phyloP scores from a whole-genome alignment of 2,797 vertebrate species.

The Chelon auratus region DNA sequence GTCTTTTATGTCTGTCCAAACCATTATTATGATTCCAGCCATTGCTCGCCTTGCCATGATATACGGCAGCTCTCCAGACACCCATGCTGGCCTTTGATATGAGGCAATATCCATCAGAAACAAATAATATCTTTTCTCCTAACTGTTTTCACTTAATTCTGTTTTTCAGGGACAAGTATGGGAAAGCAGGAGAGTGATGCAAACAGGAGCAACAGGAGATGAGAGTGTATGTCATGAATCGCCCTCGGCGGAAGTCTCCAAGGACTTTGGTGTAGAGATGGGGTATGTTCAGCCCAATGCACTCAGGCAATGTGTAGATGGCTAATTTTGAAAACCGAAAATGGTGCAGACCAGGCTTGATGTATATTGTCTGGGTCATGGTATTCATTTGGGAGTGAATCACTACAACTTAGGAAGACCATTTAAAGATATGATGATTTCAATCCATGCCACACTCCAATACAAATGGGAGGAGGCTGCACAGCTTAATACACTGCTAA shows the following conservation, averaged over 20 bases:
- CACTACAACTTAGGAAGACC: not conserved
- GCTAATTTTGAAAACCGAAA: slow-evolving; percentile 32
- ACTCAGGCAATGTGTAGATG: not conserved
- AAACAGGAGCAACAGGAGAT: slow-evolving; percentile 53
- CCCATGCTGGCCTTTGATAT: slow-evolving; percentile 58
- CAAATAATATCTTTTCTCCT: slow-evolving; percentile 50
- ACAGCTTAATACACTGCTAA: no score
- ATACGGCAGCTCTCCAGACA: slow-evolving; percentile 14
- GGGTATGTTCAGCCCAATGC: not conserved
- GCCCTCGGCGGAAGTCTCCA: slow-evolving; percentile 40
- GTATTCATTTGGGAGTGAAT: not conserved
- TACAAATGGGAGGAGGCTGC: no score
- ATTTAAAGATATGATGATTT: not conserved
- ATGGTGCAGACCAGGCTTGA: not conserved
- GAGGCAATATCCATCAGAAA: slow-evolving; percentile 64
- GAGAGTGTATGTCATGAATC: slow-evolving; percentile 42
- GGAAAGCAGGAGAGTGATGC: slow-evolving; percentile 57
- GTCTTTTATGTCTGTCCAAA: slow-evolving; percentile 16
- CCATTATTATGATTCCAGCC: slow-evolving; percentile 22
- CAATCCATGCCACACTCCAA: not conserved
- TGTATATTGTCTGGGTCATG: not conserved
- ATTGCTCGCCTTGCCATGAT: not conserved
- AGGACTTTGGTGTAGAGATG: slow-evolving; percentile 36
- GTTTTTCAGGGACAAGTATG: slow-evolving; percentile 47
- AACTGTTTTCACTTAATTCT: slow-evolving; percentile 56